Evolutionary conservation across 2,888 invertebrate species (phyloP).

Genomic region (Campoplex capitator): DNA sequence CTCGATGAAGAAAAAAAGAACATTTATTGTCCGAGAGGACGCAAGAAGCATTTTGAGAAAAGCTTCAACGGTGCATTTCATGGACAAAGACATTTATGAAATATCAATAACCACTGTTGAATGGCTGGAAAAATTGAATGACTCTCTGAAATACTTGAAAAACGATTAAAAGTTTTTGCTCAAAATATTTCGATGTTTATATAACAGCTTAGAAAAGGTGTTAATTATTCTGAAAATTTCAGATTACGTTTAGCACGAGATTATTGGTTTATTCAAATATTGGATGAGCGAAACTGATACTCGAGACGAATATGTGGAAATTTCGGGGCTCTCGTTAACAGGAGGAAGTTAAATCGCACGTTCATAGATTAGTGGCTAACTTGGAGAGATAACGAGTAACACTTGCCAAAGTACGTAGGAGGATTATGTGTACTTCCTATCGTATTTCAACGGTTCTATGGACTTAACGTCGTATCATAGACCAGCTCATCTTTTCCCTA

Average conservation of each 20-base stretch:
- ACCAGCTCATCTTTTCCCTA: background rate
- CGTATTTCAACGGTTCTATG: constrained; percentile 47
- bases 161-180: too few relatives aligned
- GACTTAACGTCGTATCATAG: constrained; percentile 31
- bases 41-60: background rate
- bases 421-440: constrained; percentile 32
- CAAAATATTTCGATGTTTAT: too few relatives aligned
- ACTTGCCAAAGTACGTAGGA: constrained; percentile 52
- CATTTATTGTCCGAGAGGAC: background rate
- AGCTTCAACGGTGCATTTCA: too few relatives aligned
- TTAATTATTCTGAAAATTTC: background rate
- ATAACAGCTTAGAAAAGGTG: too few relatives aligned
- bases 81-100: too few relatives aligned
- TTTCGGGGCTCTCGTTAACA: constrained; percentile 1
- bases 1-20: background rate
- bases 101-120: too few relatives aligned
- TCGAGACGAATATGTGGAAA: background rate
- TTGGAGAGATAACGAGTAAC: constrained; percentile 49
- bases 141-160: too few relatives aligned
- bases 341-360: constrained; percentile 32
- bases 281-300: constrained; percentile 1
- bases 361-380: constrained; percentile 45
- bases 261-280: constrained; percentile 20
- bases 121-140: too few relatives aligned
- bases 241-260: background rate